phyloP scores from a whole-genome alignment of 2,888 invertebrate species.

The Chaitophorus viminalis region DNA sequence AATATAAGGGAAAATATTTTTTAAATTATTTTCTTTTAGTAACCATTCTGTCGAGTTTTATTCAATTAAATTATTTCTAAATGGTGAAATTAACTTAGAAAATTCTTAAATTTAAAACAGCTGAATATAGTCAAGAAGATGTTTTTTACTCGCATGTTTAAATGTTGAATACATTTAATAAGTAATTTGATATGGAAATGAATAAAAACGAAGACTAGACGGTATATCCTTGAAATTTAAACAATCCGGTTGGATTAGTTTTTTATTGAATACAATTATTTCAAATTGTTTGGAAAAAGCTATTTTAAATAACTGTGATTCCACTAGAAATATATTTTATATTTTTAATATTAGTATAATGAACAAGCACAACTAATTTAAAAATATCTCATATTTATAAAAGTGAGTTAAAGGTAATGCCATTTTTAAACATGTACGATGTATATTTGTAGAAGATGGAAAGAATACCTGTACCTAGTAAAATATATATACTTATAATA shows the following conservation, averaged over 20 bases:
- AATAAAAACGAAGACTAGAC: background rate
- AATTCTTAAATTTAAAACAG: background rate
- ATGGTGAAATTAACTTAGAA: no score
- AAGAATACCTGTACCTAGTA: background rate
- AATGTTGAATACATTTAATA: background rate
- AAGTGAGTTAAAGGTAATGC: no score
- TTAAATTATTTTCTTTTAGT: background rate
- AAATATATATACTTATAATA: background rate
- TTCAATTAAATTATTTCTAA: no score
- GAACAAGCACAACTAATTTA: background rate
- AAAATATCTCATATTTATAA: background rate
- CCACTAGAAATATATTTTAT: background rate
- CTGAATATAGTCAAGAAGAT: background rate
- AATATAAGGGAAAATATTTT: background rate
- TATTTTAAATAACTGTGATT: background rate
- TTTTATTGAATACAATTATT: background rate
- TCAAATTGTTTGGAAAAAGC: background rate
- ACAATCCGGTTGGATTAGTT: background rate
- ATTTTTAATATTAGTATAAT: background rate
- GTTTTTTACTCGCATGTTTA: background rate
- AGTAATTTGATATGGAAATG: background rate
- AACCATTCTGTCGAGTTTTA: no score
- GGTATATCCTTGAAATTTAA: background rate
- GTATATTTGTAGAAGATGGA: background rate
- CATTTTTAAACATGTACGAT: background rate